Conservation (phyloP, 30 jellyfish, hydroid and myxozoan species). For the Nemopilema nomurai region DNA sequence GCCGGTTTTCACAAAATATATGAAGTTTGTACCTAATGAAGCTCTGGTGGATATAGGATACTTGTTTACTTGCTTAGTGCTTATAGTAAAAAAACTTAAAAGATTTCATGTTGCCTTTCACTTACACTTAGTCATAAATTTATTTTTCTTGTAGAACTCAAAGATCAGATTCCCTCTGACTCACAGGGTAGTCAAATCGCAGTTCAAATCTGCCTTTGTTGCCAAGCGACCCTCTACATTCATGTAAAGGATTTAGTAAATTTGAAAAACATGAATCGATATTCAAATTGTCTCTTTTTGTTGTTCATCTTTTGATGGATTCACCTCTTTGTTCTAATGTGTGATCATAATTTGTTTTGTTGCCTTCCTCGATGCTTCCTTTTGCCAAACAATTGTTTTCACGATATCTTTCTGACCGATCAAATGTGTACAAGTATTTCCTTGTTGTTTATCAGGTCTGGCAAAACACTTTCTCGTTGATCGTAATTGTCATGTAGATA, state of each 20-base stretch:
- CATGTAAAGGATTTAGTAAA: slow-evolving; percentile 50
- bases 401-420: too few species aligned
- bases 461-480: too few species aligned
- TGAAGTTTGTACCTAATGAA: neutral
- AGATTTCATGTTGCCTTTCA: neutral
- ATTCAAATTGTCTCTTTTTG: neutral
- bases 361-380: neutral
- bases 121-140: too few species aligned
- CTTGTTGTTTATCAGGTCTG: too few species aligned
- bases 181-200: slow-evolving; percentile 90
- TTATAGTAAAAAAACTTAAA: too few species aligned
- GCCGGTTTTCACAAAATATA: too few species aligned
- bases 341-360: neutral
- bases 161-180: slow-evolving; percentile 95
- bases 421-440: too few species aligned
- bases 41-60: neutral
- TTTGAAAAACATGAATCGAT: neutral
- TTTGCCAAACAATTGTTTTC: too few species aligned
- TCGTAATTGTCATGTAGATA: too few species aligned
- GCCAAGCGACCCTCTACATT: slow-evolving; percentile 93
- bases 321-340: neutral
- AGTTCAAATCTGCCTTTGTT: slow-evolving; percentile 78
- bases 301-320: neutral
- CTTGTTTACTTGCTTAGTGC: neutral
- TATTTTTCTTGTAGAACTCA: slow-evolving; percentile 82